Conservation (phyloP, 2,888 invertebrate species). For the Agrilus cyanescens region DNA sequence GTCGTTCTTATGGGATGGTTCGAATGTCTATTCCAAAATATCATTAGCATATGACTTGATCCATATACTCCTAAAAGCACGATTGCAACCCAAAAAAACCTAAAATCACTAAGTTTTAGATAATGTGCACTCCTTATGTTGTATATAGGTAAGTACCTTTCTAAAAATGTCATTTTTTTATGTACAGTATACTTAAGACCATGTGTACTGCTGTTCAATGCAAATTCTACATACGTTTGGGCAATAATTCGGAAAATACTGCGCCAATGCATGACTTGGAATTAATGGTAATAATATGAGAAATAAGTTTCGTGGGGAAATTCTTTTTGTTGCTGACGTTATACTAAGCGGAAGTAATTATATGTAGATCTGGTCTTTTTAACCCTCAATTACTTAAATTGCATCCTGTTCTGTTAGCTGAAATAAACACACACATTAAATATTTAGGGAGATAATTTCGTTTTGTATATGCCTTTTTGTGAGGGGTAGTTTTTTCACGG, state of each 20-base stretch:
- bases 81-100: slow-evolving; percentile 26
- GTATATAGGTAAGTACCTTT: neutral
- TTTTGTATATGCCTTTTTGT: no score
- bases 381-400: no score
- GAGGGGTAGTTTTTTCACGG: no score
- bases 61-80: slow-evolving; percentile 21
- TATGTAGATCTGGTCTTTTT: no score
- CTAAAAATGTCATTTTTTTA: neutral
- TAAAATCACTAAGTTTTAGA: slow-evolving; percentile 14
- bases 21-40: slow-evolving; percentile 28
- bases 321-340: no score
- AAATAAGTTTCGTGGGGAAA: no score
- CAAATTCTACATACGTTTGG: slow-evolving; percentile 26
- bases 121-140: neutral
- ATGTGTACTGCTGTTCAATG: slow-evolving; percentile 29
- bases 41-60: slow-evolving; percentile 28
- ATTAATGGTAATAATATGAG: no score
- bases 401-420: no score
- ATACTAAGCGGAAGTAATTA: no score
- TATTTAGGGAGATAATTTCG: no score
- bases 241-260: slow-evolving; percentile 7
- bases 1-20: slow-evolving; percentile 30
- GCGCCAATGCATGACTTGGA: no score
- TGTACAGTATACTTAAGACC: slow-evolving; percentile 28
- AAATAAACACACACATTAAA: no score